These are phyloP conservation scores for Neotragus pygmaeus DNA, from an alignment of 2,113 vertebrate genomes.

Conservation along the genomic window DNA sequence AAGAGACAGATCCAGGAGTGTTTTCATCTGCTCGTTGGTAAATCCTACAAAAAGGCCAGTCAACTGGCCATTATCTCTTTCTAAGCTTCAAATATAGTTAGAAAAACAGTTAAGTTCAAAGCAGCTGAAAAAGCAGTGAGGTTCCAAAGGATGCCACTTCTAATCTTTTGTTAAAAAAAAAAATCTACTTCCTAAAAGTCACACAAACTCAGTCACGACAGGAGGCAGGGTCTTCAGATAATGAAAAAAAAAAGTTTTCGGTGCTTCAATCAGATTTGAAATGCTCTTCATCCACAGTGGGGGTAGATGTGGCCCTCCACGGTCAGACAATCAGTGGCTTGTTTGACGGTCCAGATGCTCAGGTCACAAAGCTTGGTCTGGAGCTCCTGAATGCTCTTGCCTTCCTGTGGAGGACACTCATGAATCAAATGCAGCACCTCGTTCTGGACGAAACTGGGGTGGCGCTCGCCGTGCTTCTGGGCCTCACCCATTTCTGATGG, in stretches of 20 bases:
- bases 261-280: background rate
- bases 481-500: background rate
- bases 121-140: background rate
- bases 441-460: background rate
- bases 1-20: no score
- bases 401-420: background rate
- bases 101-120: conserved; percentile 25
- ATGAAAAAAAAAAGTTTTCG: background rate
- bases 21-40: background rate
- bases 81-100: background rate
- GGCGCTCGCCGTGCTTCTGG: accelerated
- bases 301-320: background rate
- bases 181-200: conserved; percentile 12
- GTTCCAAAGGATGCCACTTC: background rate
- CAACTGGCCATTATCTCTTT: background rate
- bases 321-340: background rate
- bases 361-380: background rate
- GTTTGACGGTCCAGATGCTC: background rate
- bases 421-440: background rate
- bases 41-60: background rate
- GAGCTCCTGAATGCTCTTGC: background rate
- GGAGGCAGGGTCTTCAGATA: background rate
- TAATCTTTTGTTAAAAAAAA: background rate
- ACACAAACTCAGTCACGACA: background rate
- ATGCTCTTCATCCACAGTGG: background rate